These are phyloP conservation scores for Agrotis puta DNA, from an alignment of 2,888 invertebrate genomes.

Conservation along the genomic window DNA sequence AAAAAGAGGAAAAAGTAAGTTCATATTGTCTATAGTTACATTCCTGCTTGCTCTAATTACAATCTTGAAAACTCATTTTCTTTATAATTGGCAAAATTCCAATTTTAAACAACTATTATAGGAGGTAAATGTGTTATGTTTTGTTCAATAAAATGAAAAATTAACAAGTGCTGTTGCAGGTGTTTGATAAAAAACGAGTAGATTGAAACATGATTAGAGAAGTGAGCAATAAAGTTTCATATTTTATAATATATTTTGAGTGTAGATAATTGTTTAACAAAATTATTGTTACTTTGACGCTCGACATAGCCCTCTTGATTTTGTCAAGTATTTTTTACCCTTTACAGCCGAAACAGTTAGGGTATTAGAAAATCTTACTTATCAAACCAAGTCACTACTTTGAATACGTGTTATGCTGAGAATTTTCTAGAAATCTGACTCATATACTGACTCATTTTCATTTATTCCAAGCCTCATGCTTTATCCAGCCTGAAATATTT, in stretches of 20 bases:
- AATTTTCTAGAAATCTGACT: conserved; percentile 9
- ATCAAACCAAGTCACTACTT: not conserved
- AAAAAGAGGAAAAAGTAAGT: conserved; percentile 85
- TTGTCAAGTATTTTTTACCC: not conserved
- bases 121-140: conserved; percentile 19
- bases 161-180: conserved; percentile 3
- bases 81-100: conserved; percentile 38
- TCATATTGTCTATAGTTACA: conserved; percentile 25
- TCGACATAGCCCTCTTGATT: conserved; percentile 30
- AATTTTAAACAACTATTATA: conserved; percentile 30
- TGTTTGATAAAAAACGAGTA: conserved; percentile 10
- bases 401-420: conserved; percentile 7
- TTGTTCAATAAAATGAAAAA: conserved; percentile 16
- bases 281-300: not conserved
- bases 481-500: not conserved
- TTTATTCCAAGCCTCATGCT: not conserved
- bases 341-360: not conserved
- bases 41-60: conserved; percentile 14
- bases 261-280: conserved; percentile 4
- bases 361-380: not conserved
- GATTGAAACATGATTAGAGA: conserved; percentile 4
- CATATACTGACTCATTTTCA: not conserved
- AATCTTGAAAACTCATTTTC: conserved; percentile 19
- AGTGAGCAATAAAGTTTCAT: conserved; percentile 14
- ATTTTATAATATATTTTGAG: conserved; percentile 12